Evolutionary conservation across 2,113 vertebrate genomes (phyloP), one percentile per base, ranked within the genome.

Genomic region (Tympanuchus pallidicinctus): DNA sequence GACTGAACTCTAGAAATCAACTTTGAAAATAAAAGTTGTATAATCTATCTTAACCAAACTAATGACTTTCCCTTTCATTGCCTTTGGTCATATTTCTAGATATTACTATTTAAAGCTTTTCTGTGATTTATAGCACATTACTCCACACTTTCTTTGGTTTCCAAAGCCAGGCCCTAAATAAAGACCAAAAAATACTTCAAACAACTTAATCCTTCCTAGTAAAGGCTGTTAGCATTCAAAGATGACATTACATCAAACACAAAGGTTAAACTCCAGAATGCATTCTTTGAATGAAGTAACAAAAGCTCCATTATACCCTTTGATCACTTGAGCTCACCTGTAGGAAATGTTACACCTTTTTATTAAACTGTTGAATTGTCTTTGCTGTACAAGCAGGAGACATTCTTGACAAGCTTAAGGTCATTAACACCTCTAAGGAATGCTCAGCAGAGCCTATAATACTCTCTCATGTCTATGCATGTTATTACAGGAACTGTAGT

Each of bases 191-290:
- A 79, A 40, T 76, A 92, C 92, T 95, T 95, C 95, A 92, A 95
- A 90, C 63, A 90, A 76, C 36, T 86, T 93, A 93, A 94, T 88
- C 66, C 89, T 94, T 88, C 88, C 59, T 92, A 95, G 89, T 92
- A 97, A 95, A 93, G 91, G 94, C 97, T 97, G 96, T 94, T 91
- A 93, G 92, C 87, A 96, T 98, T 98, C 95, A 95, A 96, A 95
- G 93, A 92, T 97, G 96, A 97, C 96, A 97, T 96, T 74, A 97
- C 97, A 97, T 98, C 97, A 98, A 98, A 98, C 96, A 96, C 88
- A 36, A 91, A 93, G 96, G 94, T 95, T 98, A 97, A 98, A 98
- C 94, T 97, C 94, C 90, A 88, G 83, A 92, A 97, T 90, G 93
- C 95, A 86, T 96, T 96, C 94, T 95, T 96, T 96, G 95, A 96